Conservation (phyloP, 2,113 vertebrate species). For the Brienomyrus longianalis region DNA sequence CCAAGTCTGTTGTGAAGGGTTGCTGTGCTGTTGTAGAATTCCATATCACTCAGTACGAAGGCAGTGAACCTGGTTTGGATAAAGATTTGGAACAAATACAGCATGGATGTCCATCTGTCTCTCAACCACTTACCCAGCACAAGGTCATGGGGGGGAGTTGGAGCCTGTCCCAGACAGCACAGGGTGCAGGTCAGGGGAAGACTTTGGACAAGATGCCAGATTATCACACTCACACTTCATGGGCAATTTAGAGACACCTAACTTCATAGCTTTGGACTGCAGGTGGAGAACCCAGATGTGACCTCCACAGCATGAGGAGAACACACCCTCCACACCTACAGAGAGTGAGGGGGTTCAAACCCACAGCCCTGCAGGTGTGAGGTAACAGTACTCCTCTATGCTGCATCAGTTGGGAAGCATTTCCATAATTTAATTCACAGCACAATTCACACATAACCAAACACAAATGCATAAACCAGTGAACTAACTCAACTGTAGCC, state of each 20-base stretch:
- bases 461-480: not conserved
- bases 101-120: not conserved
- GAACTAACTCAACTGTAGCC: not conserved
- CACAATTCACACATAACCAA: not conserved
- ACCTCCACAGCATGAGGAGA: not conserved
- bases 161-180: not conserved
- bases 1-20: not conserved
- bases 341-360: not conserved
- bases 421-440: not conserved
- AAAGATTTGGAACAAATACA: not conserved
- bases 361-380: not conserved
- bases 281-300: not conserved
- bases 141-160: not conserved
- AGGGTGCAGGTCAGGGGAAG: not conserved
- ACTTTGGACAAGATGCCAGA: not conserved
- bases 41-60: not conserved
- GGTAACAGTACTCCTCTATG: not conserved
- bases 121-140: not conserved
- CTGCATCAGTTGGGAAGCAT: not conserved
- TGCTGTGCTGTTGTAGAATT: not conserved
- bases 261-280: not conserved
- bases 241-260: not conserved
- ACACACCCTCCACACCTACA: not conserved
- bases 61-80: not conserved
- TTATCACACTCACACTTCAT: not conserved